A percentile compares a stretch with the other conserved stretches of the same genome.
Conservation (phyloP, 2,797 vertebrate species). For the Falco naumanni region DNA sequence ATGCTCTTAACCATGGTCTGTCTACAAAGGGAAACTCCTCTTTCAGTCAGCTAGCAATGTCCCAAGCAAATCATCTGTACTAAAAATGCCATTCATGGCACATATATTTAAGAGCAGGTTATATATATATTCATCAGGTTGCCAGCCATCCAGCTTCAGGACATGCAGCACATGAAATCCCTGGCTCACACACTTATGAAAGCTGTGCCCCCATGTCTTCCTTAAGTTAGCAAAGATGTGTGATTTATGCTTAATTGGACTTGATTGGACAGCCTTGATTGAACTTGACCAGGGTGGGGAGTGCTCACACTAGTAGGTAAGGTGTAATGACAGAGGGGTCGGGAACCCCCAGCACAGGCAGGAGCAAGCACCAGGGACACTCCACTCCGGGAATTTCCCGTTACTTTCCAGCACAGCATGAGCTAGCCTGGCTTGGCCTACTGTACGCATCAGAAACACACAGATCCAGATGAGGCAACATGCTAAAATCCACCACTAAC, state of each 20-base stretch:
- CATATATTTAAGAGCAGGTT: background rate
- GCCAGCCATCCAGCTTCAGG: background rate
- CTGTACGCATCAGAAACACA: background rate
- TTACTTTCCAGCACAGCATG: background rate
- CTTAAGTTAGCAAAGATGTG: background rate
- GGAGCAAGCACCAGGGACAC: background rate
- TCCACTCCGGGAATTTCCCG: background rate
- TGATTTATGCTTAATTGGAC: background rate
- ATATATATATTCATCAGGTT: background rate
- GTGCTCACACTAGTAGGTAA: accelerated
- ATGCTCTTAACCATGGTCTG: background rate
- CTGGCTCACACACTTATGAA: background rate
- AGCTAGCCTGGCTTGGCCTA: background rate
- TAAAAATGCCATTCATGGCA: background rate
- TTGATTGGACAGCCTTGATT: background rate
- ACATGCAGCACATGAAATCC: accelerated
- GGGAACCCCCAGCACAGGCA: background rate
- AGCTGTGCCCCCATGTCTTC: background rate
- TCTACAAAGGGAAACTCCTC: background rate
- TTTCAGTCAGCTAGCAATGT: background rate
- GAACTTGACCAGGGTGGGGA: background rate
- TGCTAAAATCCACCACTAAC: background rate
- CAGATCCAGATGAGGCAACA: background rate
- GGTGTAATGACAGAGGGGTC: background rate
- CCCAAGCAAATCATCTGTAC: background rate